A percentile compares a stretch with the other conserved stretches of the same genome.
Evolutionary conservation across 2,797 vertebrate species (phyloP).

Genomic region (Tachyglossus aculeatus): DNA sequence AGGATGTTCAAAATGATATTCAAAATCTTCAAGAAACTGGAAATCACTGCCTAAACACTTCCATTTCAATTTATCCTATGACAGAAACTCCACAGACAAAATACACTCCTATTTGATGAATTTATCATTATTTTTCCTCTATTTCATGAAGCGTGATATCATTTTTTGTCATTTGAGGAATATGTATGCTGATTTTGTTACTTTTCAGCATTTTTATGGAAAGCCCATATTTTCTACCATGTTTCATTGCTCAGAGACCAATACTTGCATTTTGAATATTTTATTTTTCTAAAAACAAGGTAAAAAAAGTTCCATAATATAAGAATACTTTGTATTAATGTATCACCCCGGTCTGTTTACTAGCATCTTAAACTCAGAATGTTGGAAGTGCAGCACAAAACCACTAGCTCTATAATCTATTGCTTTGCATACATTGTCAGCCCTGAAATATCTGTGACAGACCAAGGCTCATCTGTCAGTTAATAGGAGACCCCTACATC

Average conservation of each 20-base stretch:
- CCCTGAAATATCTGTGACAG: too few species aligned
- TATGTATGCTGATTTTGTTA: slow-evolving; percentile 40
- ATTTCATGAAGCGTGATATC: slow-evolving; percentile 5
- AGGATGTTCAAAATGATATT: slow-evolving; percentile 22
- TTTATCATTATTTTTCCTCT: slow-evolving; percentile 36
- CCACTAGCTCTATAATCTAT: too few species aligned
- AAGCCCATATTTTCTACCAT: slow-evolving; percentile 12
- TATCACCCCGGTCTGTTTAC: too few species aligned
- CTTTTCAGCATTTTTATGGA: slow-evolving; percentile 19
- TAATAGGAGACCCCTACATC: too few species aligned
- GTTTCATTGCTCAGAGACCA: background rate
- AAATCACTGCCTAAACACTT: background rate
- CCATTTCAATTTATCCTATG: background rate
- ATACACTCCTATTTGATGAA: slow-evolving; percentile 30
- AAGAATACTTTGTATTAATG: too few species aligned
- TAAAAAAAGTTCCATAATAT: background rate
- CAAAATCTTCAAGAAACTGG: background rate
- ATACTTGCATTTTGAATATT: slow-evolving; percentile 9
- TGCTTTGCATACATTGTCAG: too few species aligned
- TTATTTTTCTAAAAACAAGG: slow-evolving; percentile 43
- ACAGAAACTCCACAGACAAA: slow-evolving; percentile 1
- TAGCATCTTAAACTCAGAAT: too few species aligned
- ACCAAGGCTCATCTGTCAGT: too few species aligned
- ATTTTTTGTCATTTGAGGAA: slow-evolving; percentile 8
- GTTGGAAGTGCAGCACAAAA: too few species aligned